These are phyloP conservation scores for Pseudonaja textilis DNA, from an alignment of 2,113 vertebrate genomes.

Conservation along the genomic window DNA sequence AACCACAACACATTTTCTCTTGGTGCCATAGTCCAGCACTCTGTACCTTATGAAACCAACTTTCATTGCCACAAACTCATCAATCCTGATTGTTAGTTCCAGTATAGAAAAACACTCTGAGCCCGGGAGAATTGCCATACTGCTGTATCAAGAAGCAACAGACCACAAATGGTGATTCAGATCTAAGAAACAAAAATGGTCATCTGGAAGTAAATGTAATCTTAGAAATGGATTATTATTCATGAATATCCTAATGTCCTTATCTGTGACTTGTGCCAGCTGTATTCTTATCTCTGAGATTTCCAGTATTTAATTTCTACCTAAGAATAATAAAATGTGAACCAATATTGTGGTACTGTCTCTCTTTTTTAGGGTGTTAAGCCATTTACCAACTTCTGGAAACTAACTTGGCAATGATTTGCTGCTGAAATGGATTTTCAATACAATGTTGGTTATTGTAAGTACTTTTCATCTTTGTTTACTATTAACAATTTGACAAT, in stretches of 20 bases:
- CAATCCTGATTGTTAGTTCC: not conserved
- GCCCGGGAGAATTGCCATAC: not conserved
- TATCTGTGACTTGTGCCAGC: not conserved
- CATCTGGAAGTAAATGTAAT: not conserved
- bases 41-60: not conserved
- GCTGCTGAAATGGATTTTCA: not conserved
- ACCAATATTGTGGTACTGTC: not conserved
- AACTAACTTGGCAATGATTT: not conserved
- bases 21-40: not conserved
- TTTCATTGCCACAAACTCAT: not conserved
- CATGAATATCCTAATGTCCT: not conserved
- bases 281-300: not conserved
- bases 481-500: not conserved
- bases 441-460: not conserved
- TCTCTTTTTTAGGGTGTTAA: not conserved
- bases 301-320: not conserved
- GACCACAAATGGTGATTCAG: not conserved
- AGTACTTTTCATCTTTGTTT: not conserved
- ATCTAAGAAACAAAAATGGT: not conserved
- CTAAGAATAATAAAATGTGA: not conserved
- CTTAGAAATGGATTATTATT: not conserved
- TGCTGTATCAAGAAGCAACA: not conserved
- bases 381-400: not conserved
- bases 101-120: not conserved
- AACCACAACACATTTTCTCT: not conserved